Base-by-base conservation (phyloP, 2,113 vertebrate species). In the Pithys albifrons region DNA sequence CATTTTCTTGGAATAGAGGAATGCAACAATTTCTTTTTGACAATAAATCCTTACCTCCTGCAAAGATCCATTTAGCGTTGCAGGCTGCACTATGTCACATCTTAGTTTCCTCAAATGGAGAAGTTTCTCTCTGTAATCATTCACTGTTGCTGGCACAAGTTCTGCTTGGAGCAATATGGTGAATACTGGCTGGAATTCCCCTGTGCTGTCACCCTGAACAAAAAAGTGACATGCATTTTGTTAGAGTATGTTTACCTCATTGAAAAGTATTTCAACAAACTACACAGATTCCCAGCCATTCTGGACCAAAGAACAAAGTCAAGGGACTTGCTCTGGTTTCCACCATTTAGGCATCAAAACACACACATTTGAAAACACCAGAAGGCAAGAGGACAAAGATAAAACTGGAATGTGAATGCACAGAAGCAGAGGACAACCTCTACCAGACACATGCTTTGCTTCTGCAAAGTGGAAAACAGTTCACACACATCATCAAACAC, bases 91-190 rank as follows among this genome's bases (percentile, higher is more conserved):
- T 88, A 98, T 96, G 85, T 99, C 99, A 31, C 98, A 98, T 16
- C 99, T 98, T 49, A 99, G 97, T 94, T 99, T 99, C 19, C 98
- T 97, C 76, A 99, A 92, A 82, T 99, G 98, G 12, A 99, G 98
- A 45, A 99, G 98, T 91, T 99, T 99, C 51, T 99, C 99, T 90
- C 99, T 98, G 97, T 99, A 99, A 95, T 99, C 99, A 75, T 98
- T 98, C 72, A 99, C 98, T 2, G 99, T 99, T 17, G 99, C 99
- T 6, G 99, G 99, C 33, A 99, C 98, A 45, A 99, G 98, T 91
- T 99, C 98, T 4, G 99, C 99, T 98, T 99, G 99, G 74, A 99
- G 98, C 65, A 99, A 96, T 43, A 98, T 84, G 0, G 98, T 97
- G 52, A 99, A 99, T 88, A 99, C 97, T 4, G 98, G 92, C 97